phyloP scores from a whole-genome alignment of 2,888 invertebrate species.

The Salticus scenicus region DNA sequence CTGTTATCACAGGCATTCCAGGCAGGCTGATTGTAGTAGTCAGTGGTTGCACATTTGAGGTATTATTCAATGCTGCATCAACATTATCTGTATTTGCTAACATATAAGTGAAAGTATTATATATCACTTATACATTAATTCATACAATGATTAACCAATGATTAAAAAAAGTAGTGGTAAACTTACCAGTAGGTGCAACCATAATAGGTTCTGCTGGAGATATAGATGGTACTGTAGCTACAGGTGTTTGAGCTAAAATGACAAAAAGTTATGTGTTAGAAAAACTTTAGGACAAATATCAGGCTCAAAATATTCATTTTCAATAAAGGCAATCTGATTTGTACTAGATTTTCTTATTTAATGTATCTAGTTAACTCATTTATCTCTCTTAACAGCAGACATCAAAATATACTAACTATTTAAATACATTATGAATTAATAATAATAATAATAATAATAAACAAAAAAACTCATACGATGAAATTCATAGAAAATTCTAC shows the following conservation, averaged over 20 bases:
- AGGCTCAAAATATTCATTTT: no score
- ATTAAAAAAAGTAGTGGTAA: not conserved
- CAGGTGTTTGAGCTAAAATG: conserved; percentile 27
- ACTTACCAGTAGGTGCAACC: conserved; percentile 53
- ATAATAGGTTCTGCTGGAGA: conserved; percentile 51
- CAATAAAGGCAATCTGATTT: no score
- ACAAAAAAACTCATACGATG: no score
- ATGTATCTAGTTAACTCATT: no score
- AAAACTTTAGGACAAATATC: no score
- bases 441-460: no score
- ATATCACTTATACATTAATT: not conserved
- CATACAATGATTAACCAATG: not conserved
- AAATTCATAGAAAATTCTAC: no score
- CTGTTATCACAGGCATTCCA: conserved; percentile 87
- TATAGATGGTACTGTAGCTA: not conserved
- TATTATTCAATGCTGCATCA: conserved; percentile 45
- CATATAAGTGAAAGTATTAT: not conserved
- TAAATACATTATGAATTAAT: no score
- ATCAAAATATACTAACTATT: no score
- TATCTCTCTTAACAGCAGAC: no score
- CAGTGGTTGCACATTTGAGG: conserved; percentile 48
- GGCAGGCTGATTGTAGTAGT: conserved; percentile 79
- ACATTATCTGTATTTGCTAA: conserved; percentile 48
- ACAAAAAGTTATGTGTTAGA: no score
- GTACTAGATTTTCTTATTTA: no score